Evolutionary conservation across 1,140 invertebrate species (phyloP).

Genomic region (Idris sp.): DNA sequence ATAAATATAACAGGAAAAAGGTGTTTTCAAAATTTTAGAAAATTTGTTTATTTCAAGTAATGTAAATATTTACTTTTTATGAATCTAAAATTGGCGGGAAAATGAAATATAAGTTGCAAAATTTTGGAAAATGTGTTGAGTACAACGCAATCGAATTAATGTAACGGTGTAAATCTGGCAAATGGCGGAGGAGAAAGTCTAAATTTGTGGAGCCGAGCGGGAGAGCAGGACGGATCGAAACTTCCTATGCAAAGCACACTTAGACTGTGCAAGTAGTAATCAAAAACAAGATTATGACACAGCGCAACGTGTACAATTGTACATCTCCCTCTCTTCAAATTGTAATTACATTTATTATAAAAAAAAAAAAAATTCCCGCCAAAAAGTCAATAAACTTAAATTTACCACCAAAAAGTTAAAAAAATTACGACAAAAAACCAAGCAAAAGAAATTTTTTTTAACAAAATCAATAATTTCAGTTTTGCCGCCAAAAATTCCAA

Average conservation of each 20-base stretch:
- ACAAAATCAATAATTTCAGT: neutral
- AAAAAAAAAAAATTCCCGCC: no score
- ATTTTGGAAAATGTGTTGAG: conserved; percentile 7
- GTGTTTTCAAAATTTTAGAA: no score
- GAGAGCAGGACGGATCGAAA: conserved; percentile 43
- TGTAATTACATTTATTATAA: no score
- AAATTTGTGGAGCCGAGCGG: conserved; percentile 32
- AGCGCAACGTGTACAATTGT: conserved; percentile 41
- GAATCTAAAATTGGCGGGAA: no score
- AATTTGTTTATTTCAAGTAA: no score
- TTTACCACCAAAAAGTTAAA: no score
- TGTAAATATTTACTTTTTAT: conserved; percentile 1
- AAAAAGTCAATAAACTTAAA: no score
- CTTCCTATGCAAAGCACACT: conserved; percentile 52
- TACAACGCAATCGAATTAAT: conserved; percentile 12
- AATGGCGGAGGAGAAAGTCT: conserved; percentile 56
- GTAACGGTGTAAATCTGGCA: conserved; percentile 15
- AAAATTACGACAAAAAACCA: no score
- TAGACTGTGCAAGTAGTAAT: conserved; percentile 50
- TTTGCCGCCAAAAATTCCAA: no score
- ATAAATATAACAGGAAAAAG: no score
- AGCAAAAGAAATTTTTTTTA: no score
- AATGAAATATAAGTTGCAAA: neutral
- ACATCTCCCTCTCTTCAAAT: conserved; percentile 39
- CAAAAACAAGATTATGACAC: conserved; percentile 62